These are phyloP conservation scores for Morpho achilles DNA, from an alignment of 2,888 invertebrate species.

Conservation along the genomic window DNA sequence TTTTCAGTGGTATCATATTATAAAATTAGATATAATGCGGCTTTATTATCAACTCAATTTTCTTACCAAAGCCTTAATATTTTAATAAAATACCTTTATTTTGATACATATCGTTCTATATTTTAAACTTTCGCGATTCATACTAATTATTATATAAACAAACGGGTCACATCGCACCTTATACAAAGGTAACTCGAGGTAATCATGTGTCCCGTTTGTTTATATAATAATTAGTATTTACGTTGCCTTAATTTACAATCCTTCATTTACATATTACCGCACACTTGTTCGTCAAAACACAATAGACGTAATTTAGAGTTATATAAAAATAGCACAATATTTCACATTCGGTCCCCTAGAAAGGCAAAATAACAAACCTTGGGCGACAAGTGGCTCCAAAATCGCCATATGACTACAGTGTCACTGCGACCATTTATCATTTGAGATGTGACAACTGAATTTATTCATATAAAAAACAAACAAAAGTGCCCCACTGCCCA, in stretches of 20 bases:
- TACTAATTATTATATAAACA: no score
- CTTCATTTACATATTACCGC: constrained; percentile 8
- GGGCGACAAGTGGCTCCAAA: constrained; percentile 61
- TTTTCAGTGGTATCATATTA: background rate
- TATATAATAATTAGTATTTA: no score
- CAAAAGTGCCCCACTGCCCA: constrained; percentile 57
- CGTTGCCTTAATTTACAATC: background rate
- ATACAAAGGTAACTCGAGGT: no score
- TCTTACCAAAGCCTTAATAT: no score
- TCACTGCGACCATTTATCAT: constrained; percentile 70
- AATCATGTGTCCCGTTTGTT: no score
- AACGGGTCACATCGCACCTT: no score
- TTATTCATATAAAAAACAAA: constrained; percentile 75
- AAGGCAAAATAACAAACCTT: constrained; percentile 34
- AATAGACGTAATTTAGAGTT: constrained; percentile 34
- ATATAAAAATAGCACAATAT: constrained; percentile 25
- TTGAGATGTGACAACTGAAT: constrained; percentile 74
- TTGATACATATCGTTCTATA: no score
- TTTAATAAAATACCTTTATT: no score
- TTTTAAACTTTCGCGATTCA: no score
- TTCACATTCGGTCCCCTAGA: constrained; percentile 35
- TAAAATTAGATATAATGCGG: no score
- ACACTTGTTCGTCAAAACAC: constrained; percentile 26
- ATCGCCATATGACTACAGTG: constrained; percentile 73
- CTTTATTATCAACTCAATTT: no score